Conservation (phyloP, 1,140 invertebrate species). For the Cepaea nemoralis region DNA sequence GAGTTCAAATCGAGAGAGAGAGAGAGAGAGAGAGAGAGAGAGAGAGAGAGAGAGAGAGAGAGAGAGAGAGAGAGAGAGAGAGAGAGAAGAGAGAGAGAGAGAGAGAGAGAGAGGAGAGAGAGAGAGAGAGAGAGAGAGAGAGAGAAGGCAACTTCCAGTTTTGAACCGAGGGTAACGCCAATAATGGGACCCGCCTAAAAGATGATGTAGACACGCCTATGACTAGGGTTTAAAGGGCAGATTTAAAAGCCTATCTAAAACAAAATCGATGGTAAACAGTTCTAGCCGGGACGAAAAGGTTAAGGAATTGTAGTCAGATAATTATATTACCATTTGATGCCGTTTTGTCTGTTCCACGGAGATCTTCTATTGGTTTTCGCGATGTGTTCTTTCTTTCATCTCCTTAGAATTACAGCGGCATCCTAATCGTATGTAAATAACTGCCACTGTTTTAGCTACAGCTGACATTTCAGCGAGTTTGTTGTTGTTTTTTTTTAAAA, state of each 20-base stretch:
- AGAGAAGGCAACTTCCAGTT: not conserved
- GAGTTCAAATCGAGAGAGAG: too few species aligned
- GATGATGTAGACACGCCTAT: not conserved
- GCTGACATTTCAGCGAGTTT: too few species aligned
- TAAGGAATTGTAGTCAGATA: not conserved
- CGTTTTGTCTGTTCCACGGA: not conserved
- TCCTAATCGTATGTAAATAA: too few species aligned
- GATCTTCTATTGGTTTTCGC: not conserved
- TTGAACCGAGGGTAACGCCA: not conserved
- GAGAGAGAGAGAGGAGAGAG: not conserved
- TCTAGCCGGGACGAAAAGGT: not conserved
- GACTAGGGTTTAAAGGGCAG: not conserved
- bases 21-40: too few species aligned
- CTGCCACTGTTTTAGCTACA: too few species aligned
- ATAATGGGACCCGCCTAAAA: not conserved
- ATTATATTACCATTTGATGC: not conserved
- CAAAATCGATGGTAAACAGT: not conserved
- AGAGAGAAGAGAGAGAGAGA: not conserved
- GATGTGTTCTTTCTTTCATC: too few species aligned
- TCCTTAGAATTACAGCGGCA: too few species aligned
- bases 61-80: not conserved
- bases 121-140: constrained; percentile 27
- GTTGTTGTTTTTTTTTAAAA: too few species aligned
- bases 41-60: not conserved
- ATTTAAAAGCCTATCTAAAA: not conserved